Evolutionary conservation across 2,113 vertebrate genomes (phyloP), one percentile per base, ranked within the genome.

Genomic region (Antennarius striatus): DNA sequence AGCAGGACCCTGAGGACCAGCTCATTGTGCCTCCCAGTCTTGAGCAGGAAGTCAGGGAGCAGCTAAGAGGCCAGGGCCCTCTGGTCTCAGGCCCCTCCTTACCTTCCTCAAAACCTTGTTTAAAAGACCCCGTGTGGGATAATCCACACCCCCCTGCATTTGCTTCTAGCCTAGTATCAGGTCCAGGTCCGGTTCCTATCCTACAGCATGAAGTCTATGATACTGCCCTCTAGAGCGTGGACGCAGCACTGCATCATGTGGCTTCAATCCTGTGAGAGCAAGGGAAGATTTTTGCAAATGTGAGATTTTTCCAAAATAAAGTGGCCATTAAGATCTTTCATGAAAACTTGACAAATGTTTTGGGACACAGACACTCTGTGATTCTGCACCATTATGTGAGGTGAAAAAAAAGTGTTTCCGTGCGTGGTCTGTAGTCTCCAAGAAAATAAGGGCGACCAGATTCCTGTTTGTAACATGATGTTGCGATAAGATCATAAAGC

Each of bases 1-100:
- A 98, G 85, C 89, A 94, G 85, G 97, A 99, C 80, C 96, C 96
- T 0, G 97, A 99, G 78, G 97, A 99, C 85, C 95, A 96, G 63
- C 91, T 98, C 84, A 93, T 98, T 67, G 91, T 98, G 22, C 96
- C 97, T 43, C 95, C 94, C 10, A 92, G 95, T 88, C 91, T 98
- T 73, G 96, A 98, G 83, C 95, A 98, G 61, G 96, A 98, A 55
- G 96, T 97, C 42, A 93, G 94, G 77, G 95, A 97, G 73, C 97
- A 98, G 86, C 92, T 98, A 39, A 94, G 92, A 81, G 77, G 86
- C 67, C 92, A 92, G 63, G 89, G 48, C 57, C 52, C 88, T 40
- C 68, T 90, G 3, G 85, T 92, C 63, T 84, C 87, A 16, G 91
- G 79, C 7, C 77, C 86, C 36, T 84, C 90, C 6, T 81, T 81